phyloP scores from a whole-genome alignment of 2,888 invertebrate species.

The Drosophila merina region DNA sequence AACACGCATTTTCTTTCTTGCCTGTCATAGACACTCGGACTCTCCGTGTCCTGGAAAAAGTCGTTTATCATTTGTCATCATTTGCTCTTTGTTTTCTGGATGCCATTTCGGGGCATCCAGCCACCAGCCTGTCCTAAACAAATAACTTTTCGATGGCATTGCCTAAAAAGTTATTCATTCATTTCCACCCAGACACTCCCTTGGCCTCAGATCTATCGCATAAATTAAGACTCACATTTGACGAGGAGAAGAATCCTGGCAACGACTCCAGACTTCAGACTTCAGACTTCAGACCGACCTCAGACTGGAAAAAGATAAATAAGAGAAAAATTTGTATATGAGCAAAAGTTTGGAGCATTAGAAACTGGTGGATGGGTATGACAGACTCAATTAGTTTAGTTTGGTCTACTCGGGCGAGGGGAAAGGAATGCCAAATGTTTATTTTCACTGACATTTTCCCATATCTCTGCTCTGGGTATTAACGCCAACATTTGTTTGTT shows the following conservation, averaged over 20 bases:
- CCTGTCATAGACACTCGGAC: constrained; percentile 40
- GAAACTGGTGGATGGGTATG: constrained; percentile 7
- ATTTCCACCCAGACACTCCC: constrained; percentile 27
- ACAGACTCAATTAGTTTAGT: constrained; percentile 71
- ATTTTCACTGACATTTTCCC: constrained; percentile 38
- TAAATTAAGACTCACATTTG: constrained; percentile 77
- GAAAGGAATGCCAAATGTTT: constrained; percentile 37
- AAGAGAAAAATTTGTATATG: constrained; percentile 33
- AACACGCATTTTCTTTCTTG: constrained; percentile 14
- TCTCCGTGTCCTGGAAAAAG: constrained; percentile 12
- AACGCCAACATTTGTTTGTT: constrained; percentile 44
- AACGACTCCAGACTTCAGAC: constrained; percentile 50
- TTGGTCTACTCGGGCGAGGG: constrained; percentile 12
- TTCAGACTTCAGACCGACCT: constrained; percentile 51
- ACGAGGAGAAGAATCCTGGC: constrained; percentile 38
- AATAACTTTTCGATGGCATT: constrained; percentile 43
- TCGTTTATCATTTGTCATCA: constrained; percentile 42
- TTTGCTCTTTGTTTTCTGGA: constrained; percentile 34
- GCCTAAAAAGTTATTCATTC: constrained; percentile 45
- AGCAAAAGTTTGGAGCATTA: constrained; percentile 19
- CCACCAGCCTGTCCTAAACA: constrained; percentile 20
- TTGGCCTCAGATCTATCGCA: constrained; percentile 43
- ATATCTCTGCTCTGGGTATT: constrained; percentile 52
- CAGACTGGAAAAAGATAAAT: constrained; percentile 56
- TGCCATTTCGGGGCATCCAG: constrained; percentile 7